Evolutionary conservation across 2,113 vertebrate species (phyloP).

Genomic region (Dicentrarchus labrax): DNA sequence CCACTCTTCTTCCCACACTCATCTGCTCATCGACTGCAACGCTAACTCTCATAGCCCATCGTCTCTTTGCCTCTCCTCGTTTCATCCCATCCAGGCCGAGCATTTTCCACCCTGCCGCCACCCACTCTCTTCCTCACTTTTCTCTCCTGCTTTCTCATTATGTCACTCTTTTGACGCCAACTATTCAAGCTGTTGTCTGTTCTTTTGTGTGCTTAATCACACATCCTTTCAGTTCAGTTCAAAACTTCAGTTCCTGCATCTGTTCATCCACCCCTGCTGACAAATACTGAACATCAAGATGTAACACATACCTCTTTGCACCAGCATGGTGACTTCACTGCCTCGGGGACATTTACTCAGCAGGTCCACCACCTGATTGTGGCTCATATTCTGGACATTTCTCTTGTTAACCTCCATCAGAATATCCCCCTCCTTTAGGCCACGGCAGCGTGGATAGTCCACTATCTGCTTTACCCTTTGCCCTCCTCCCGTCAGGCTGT

Average conservation of each 20-base stretch:
- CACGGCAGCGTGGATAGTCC: slow-evolving; percentile 95
- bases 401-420: slow-evolving; percentile 98
- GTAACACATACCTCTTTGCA: slow-evolving; percentile 92
- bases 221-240: neutral
- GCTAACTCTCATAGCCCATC: slow-evolving; percentile 58
- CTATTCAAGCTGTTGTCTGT: slow-evolving; percentile 43
- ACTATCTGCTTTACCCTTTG: slow-evolving; percentile 98
- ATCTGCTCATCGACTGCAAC: slow-evolving; percentile 51
- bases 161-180: slow-evolving; percentile 36
- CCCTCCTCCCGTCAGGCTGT: slow-evolving; percentile 94
- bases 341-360: slow-evolving; percentile 97
- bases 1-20: slow-evolving; percentile 62
- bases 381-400: slow-evolving; percentile 95
- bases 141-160: slow-evolving; percentile 41
- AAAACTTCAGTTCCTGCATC: slow-evolving; percentile 30
- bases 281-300: neutral
- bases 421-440: slow-evolving; percentile 95
- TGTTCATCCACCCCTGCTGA: neutral
- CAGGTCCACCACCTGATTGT: slow-evolving; percentile 99
- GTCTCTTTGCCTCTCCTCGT: slow-evolving; percentile 79
- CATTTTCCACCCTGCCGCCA: slow-evolving; percentile 35
- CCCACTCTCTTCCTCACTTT: slow-evolving; percentile 57
- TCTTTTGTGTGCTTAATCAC: slow-evolving; percentile 42
- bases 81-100: slow-evolving; percentile 40
- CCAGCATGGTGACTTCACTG: slow-evolving; percentile 95